Base-by-base conservation (phyloP, 2,888 invertebrate species). In the Megamerina dolium region DNA sequence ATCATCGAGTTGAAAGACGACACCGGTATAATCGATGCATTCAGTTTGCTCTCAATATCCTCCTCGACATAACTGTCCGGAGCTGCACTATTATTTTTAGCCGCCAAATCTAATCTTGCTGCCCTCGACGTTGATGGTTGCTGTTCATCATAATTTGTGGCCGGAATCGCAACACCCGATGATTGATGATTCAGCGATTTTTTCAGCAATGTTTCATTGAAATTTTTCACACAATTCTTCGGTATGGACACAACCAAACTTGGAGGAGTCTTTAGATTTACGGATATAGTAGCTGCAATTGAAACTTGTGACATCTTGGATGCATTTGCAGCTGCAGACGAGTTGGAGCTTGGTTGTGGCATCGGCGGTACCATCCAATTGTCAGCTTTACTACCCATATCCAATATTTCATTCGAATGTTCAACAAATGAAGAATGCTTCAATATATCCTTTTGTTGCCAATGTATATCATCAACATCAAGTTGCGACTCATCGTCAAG, bases 391-490 rank as follows among this genome's bases (percentile, higher is more conserved):
- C n/a, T n/a, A n/a, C n/a, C n/a, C n/a, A n/a, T n/a, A n/a, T n/a
- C n/a, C n/a, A n/a, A n/a, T n/a, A n/a, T n/a, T n/a, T n/a, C n/a
- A n/a, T n/a, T n/a, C n/a, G n/a, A n/a, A n/a, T n/a, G n/a, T n/a
- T n/a, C n/a, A n/a, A n/a, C n/a, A n/a, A n/a, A n/a, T n/a, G n/a
- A n/a, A n/a, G n/a, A n/a, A n/a, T n/a, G n/a, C n/a, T n/a, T n/a
- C n/a, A n/a, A n/a, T n/a, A n/a, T n/a, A n/a, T n/a, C n/a, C 5
- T 37, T 37, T n/a, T 19, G 12, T 12, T 39, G 30, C 38, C 38
- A 39, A 12, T n/a, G 6, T 13, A 39, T 18, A 13, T 39, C 31
- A 19, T 30, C n/a, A 14, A 19, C 21, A 19, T 39, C 13, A 19
- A 30, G 13, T 20, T 30, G n/a, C 18, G 29, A 39, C 27, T 37